Evolutionary conservation across 1,140 invertebrate genomes (phyloP).

Genomic region (Harpegnathos saltator): DNA sequence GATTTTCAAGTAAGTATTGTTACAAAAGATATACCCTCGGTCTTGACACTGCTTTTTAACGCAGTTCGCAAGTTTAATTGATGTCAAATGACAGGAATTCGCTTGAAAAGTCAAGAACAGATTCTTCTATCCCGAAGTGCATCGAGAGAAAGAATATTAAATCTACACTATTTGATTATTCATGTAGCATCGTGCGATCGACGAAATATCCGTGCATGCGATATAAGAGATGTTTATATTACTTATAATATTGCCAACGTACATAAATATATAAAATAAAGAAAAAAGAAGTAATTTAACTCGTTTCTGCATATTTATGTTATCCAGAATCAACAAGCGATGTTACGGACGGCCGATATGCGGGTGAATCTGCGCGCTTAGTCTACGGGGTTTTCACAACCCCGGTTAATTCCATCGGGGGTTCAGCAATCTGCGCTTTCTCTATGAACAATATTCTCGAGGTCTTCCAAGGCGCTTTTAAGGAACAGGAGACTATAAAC

Average conservation of each 20-base stretch:
- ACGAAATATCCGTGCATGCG: background rate
- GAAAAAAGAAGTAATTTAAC: background rate
- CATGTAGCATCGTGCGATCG: background rate
- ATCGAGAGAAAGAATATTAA: too few relatives aligned
- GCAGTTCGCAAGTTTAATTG: too few relatives aligned
- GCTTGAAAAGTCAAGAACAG: too few relatives aligned
- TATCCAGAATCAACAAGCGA: constrained; percentile 91
- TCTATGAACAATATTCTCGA: constrained; percentile 94
- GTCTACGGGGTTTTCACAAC: constrained; percentile 99
- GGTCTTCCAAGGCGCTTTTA: constrained; percentile 96
- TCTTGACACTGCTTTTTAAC: too few relatives aligned
- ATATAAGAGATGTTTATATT: background rate
- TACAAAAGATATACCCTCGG: too few relatives aligned
- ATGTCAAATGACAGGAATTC: too few relatives aligned
- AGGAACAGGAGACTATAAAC: constrained; percentile 95
- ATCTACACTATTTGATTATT: too few relatives aligned
- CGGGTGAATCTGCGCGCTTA: constrained; percentile 89
- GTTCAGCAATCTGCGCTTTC: constrained; percentile 98
- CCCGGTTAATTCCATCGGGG: constrained; percentile 96
- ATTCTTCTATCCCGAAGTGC: too few relatives aligned
- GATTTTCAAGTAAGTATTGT: too few relatives aligned
- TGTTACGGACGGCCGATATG: constrained; percentile 90
- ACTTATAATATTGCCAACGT: background rate
- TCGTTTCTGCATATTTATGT: background rate
- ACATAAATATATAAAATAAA: background rate